These are phyloP conservation scores for Anarrhichthys ocellatus DNA, from an alignment of 2,113 vertebrate species.

Conservation along the genomic window DNA sequence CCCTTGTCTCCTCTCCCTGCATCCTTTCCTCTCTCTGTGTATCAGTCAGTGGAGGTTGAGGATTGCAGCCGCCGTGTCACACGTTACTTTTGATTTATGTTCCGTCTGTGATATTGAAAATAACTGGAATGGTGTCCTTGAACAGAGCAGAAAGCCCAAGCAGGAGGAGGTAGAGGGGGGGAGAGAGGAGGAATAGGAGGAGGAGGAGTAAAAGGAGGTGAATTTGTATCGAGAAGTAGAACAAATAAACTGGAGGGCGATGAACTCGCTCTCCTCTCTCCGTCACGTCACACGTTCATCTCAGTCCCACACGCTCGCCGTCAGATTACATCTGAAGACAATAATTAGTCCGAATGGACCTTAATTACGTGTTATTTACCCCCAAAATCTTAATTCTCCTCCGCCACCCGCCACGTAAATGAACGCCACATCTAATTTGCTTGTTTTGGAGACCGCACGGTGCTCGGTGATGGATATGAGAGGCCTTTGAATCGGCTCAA, in stretches of 20 bases:
- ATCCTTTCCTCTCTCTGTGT: background rate
- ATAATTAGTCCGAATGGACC: constrained; percentile 75
- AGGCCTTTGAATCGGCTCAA: constrained; percentile 55
- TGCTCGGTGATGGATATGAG: constrained; percentile 64
- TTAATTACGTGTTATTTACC: constrained; percentile 77
- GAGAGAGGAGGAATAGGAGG: background rate
- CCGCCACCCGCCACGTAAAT: constrained; percentile 71
- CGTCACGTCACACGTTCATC: constrained; percentile 22
- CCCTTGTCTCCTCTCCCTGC: background rate
- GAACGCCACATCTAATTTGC: constrained; percentile 73
- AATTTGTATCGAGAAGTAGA: constrained; percentile 1
- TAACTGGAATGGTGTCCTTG: constrained; percentile 76
- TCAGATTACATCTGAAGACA: constrained; percentile 76
- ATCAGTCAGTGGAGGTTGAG: constrained; percentile 26
- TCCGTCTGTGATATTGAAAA: constrained; percentile 77
- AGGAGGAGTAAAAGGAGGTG: background rate
- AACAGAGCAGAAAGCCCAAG: constrained; percentile 39
- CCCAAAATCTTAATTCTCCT: constrained; percentile 70
- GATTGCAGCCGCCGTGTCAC: constrained; percentile 28
- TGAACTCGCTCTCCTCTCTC: background rate
- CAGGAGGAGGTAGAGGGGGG: background rate
- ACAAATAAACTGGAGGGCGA: constrained; percentile 17
- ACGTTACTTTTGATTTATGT: constrained; percentile 78
- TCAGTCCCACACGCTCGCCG: constrained; percentile 45
- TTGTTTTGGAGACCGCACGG: constrained; percentile 71